phyloP scores from a whole-genome alignment of 2,113 vertebrate species.

The Cyprinodon variegatus region DNA sequence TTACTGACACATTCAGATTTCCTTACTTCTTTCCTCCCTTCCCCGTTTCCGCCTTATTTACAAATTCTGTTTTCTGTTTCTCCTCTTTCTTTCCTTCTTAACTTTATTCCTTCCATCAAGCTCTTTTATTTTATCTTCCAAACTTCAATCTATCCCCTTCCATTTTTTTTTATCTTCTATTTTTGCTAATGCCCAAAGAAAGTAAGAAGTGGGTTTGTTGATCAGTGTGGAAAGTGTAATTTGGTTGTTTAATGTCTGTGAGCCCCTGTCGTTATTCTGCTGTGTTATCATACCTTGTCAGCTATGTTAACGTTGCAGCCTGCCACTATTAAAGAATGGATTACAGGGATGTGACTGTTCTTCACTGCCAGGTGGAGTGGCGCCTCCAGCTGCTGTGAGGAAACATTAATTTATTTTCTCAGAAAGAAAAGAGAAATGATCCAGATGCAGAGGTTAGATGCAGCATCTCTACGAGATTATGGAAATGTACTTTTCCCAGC shows the following conservation, averaged over 20 bases:
- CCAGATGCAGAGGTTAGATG: background rate
- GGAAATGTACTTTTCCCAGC: constrained; percentile 10
- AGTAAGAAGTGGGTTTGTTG: background rate
- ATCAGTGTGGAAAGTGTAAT: background rate
- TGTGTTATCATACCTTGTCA: constrained; percentile 78
- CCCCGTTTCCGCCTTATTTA: too few species aligned
- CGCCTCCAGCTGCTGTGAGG: constrained; percentile 81
- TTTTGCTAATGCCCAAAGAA: background rate
- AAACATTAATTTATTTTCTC: constrained; percentile 33
- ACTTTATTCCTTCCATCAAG: too few species aligned
- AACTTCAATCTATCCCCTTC: too few species aligned
- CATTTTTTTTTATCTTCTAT: too few species aligned
- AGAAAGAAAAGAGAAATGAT: background rate
- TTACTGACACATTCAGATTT: too few species aligned
- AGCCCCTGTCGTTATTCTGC: background rate
- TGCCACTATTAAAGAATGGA: constrained; percentile 82
- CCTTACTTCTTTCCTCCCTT: too few species aligned
- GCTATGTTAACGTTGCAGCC: constrained; percentile 78
- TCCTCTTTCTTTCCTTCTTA: too few species aligned
- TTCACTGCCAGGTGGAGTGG: constrained; percentile 88
- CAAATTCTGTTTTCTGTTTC: too few species aligned
- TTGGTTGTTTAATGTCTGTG: background rate
- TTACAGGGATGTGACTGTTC: constrained; percentile 77
- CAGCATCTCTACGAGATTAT: background rate
- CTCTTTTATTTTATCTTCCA: too few species aligned